These are phyloP conservation scores for Ophion ventricosus DNA, from an alignment of 2,888 invertebrate species.

Conservation along the genomic window DNA sequence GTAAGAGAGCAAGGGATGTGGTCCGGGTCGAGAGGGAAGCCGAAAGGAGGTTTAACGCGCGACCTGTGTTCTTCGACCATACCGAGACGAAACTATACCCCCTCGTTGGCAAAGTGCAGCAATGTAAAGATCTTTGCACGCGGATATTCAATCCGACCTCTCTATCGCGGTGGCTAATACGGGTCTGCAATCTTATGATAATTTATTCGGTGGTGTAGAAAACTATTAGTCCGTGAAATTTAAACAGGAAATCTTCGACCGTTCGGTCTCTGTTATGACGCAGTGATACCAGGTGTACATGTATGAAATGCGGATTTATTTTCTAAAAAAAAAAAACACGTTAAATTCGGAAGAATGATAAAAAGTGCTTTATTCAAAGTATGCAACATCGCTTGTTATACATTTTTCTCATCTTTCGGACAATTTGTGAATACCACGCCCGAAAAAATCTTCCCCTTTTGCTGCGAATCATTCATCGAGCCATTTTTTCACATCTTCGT, in stretches of 20 bases:
- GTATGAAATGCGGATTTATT: no score
- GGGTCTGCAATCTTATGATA: slow-evolving; percentile 30
- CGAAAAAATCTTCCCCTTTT: no score
- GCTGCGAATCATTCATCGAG: no score
- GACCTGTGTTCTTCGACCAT: slow-evolving; percentile 24
- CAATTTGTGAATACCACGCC: no score
- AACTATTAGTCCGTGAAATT: slow-evolving; percentile 35
- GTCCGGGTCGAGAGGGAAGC: slow-evolving; percentile 37
- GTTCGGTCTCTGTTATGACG: no score
- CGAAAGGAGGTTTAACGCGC: slow-evolving; percentile 41
- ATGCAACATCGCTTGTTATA: no score
- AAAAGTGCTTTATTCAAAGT: no score
- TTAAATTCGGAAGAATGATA: no score
- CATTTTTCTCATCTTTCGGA: no score
- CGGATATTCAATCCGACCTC: slow-evolving; percentile 43
- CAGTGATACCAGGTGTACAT: no score
- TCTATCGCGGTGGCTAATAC: background rate
- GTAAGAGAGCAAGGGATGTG: slow-evolving; percentile 29
- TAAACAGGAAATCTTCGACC: slow-evolving; percentile 3
- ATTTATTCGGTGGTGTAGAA: slow-evolving; percentile 34
- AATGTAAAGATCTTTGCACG: slow-evolving; percentile 48
- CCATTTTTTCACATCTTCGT: no score
- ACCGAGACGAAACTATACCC: slow-evolving; percentile 25
- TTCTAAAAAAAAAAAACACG: no score
- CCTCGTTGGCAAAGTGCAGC: slow-evolving; percentile 11